Conservation (phyloP, 2,797 vertebrate species). For the Gorsachius magnificus region DNA sequence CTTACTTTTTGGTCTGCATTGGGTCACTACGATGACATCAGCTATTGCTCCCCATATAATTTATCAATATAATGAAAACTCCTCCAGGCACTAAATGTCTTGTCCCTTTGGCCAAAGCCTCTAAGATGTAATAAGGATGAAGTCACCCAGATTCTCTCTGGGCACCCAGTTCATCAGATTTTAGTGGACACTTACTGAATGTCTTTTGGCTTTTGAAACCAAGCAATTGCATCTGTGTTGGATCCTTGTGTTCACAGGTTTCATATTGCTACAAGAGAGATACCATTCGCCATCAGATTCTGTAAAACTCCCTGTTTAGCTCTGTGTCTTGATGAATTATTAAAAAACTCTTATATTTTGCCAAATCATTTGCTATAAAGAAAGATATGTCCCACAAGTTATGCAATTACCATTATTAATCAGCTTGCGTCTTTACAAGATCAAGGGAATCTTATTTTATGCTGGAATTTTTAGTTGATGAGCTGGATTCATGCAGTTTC, state of each 20-base stretch:
- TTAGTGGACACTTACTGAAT: not conserved
- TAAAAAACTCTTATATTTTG: slow-evolving; percentile 1
- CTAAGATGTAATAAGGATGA: not conserved
- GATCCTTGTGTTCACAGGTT: not conserved
- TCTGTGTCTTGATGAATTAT: slow-evolving; percentile 2
- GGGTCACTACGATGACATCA: not conserved
- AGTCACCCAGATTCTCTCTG: not conserved
- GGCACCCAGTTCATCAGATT: not conserved
- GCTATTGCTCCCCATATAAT: not conserved
- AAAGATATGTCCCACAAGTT: slow-evolving; percentile 20
- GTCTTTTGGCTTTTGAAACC: not conserved
- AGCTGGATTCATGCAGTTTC: not conserved
- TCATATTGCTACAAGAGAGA: not conserved
- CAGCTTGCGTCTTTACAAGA: slow-evolving; percentile 19
- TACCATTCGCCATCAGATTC: not conserved
- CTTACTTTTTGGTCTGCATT: not conserved
- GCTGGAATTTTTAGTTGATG: slow-evolving; percentile 44
- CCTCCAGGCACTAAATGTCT: not conserved
- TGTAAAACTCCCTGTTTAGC: not conserved
- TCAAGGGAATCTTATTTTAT: slow-evolving; percentile 42
- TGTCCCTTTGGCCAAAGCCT: not conserved
- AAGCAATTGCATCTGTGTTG: not conserved
- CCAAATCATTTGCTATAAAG: slow-evolving; percentile 43
- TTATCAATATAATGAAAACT: not conserved
- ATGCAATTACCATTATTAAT: slow-evolving; percentile 62